These are phyloP conservation scores for Empis stercorea DNA, from an alignment of 2,888 invertebrate species.

Conservation along the genomic window DNA sequence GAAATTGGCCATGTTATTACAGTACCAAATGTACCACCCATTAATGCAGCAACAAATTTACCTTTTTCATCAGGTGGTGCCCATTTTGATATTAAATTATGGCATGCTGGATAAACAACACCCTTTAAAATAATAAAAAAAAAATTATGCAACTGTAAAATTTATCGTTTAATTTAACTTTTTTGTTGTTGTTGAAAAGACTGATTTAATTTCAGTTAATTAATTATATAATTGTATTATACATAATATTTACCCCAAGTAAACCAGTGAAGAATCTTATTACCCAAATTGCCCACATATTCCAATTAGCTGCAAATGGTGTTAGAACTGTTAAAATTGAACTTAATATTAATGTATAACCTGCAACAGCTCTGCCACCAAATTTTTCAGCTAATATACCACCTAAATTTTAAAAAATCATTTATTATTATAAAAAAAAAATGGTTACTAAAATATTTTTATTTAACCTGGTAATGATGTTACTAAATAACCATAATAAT, in stretches of 20 bases:
- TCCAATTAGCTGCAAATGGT: constrained; percentile 45
- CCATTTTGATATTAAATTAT: constrained; percentile 56
- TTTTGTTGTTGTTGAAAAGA: too few species aligned
- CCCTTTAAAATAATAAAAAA: constrained; percentile 33
- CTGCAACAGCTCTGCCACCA: constrained; percentile 48
- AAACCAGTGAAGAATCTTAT: constrained; percentile 48
- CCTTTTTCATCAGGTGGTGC: constrained; percentile 62
- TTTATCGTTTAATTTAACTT: too few species aligned
- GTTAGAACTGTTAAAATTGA: constrained; percentile 46
- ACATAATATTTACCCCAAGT: constrained; percentile 41
- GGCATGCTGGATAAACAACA: constrained; percentile 48
- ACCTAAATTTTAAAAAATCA: constrained; percentile 15
- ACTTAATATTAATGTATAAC: constrained; percentile 39
- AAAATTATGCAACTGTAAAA: too few species aligned
- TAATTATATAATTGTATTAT: too few species aligned
- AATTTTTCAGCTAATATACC: constrained; percentile 53
- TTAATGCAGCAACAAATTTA: constrained; percentile 55
- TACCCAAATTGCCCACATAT: constrained; percentile 43
- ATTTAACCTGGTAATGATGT: constrained; percentile 43
- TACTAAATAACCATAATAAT: constrained; percentile 56
- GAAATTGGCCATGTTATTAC: constrained; percentile 56
- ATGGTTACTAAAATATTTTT: too few species aligned
- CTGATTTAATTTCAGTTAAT: too few species aligned
- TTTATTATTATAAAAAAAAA: too few species aligned
- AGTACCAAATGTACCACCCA: constrained; percentile 61